These are phyloP conservation scores for western clawed frog (Xenopus tropicalis) DNA, from an alignment of 2,113 vertebrate species.

Conservation along the genomic window DNA sequence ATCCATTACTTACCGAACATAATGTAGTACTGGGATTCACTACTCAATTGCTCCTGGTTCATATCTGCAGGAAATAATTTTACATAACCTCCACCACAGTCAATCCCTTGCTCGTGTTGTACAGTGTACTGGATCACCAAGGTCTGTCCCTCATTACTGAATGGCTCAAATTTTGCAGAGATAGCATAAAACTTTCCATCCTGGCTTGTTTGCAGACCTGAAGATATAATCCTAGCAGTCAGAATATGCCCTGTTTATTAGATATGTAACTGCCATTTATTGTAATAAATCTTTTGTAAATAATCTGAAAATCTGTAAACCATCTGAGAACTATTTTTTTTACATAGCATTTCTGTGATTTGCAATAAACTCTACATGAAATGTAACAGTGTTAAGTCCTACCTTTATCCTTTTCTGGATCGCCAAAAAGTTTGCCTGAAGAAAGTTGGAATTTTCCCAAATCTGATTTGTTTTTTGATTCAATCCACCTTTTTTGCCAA, in stretches of 20 bases:
- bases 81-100: constrained; percentile 73
- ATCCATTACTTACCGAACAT: constrained; percentile 68
- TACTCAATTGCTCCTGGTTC: constrained; percentile 71
- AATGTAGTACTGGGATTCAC: constrained; percentile 73
- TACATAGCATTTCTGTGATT: no score
- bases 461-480: constrained; percentile 72
- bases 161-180: constrained; percentile 69
- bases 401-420: constrained; percentile 78
- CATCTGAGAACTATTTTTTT: no score
- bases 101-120: constrained; percentile 76
- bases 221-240: not conserved
- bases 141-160: constrained; percentile 70
- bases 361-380: no score
- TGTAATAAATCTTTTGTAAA: no score
- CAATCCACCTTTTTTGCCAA: constrained; percentile 68
- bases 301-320: no score
- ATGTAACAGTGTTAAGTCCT: constrained; percentile 25
- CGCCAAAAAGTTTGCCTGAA: constrained; percentile 72
- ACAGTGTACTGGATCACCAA: constrained; percentile 73
- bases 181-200: constrained; percentile 72
- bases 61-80: constrained; percentile 74
- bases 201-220: constrained; percentile 73
- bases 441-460: constrained; percentile 72
- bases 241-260: no score
- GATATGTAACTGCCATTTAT: no score